Conservation (phyloP, 2,113 vertebrate genomes). For the Craseonycteris thonglongyai region DNA sequence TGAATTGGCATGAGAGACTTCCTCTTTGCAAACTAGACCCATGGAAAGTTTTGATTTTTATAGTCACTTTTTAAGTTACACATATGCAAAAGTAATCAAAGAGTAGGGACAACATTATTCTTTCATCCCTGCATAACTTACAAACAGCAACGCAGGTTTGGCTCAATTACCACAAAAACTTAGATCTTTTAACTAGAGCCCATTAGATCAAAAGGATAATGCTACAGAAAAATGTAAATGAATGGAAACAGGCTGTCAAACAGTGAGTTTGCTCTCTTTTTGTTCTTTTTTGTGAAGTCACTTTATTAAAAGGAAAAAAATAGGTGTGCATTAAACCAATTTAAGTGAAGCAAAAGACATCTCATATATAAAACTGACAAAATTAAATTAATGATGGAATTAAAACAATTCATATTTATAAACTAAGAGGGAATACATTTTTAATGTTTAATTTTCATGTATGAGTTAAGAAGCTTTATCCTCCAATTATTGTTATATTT, state of each 20-base stretch:
- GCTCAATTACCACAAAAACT: background rate
- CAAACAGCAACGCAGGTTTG: constrained; percentile 34
- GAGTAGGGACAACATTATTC: constrained; percentile 5
- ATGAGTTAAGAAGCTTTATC: background rate
- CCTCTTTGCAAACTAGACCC: background rate
- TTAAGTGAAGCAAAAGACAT: background rate
- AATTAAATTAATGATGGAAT: background rate
- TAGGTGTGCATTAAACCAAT: background rate
- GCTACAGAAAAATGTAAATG: constrained; percentile 28
- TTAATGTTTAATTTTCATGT: background rate
- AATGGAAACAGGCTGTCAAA: constrained; percentile 42
- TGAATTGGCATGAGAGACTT: background rate
- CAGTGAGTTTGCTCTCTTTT: background rate
- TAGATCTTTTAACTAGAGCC: constrained; percentile 44
- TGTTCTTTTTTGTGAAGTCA: background rate
- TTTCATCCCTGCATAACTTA: constrained; percentile 42
- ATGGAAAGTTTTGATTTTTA: constrained; percentile 35
- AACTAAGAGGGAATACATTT: background rate
- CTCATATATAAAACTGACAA: background rate
- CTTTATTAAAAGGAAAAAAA: constrained; percentile 1
- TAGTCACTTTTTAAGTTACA: constrained; percentile 29
- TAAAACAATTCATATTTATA: background rate
- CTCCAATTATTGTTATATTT: background rate
- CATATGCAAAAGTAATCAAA: constrained; percentile 62
- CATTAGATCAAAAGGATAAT: constrained; percentile 57